Base-by-base conservation (phyloP, 1,140 invertebrate species). In the Thalassaphorura encarpata region DNA sequence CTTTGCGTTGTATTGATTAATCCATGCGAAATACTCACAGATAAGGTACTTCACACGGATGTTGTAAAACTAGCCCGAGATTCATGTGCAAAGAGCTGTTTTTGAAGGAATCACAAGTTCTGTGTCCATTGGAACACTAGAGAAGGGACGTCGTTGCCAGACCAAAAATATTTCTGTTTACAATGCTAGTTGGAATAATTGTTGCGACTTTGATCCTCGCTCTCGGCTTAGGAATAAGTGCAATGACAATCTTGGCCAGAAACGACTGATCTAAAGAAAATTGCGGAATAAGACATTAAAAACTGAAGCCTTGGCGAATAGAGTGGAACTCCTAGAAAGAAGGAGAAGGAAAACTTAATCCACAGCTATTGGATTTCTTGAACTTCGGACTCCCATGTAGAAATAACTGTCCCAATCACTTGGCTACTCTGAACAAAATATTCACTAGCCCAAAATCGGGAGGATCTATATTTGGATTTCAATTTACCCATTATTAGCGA, bases 381-480 rank as follows among this genome's bases (percentile, higher is more conserved):
- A 53, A 52, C 3, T 41, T 53, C n/a, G 53, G 42, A 0, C 6
- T 58, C 4, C 56, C 56, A 2, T 58, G 50, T 27, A 23, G 28
- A 18, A 45, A 47, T 1, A 13, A 52, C 11, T 52, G 50, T 18
- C 56, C 56, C 26, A 2, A 53, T 6, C 28, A 46, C 0, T 28
- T 36, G 46, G 50, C 23, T 1, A 33, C 8, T 0, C n/a, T 51
- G 4, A 18, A 41, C 2, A n/a, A 16, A 18, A 13, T 58, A 51
- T 28, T 1, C n/a, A 0, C 15, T 53, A 1, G 28, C 28, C 1
- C 5, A 53, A 1, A 33, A 53, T 18, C 21, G 8, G 18, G 21
- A 16, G 5, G 31, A 46, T 11, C 6, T 58, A 27, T 53, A 41
- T 13, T 16, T 58, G 23, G 49, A 47, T 11, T 58, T 53, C 24